phyloP scores from a whole-genome alignment of 2,797 vertebrate species.

The Hippocampus kuda region DNA sequence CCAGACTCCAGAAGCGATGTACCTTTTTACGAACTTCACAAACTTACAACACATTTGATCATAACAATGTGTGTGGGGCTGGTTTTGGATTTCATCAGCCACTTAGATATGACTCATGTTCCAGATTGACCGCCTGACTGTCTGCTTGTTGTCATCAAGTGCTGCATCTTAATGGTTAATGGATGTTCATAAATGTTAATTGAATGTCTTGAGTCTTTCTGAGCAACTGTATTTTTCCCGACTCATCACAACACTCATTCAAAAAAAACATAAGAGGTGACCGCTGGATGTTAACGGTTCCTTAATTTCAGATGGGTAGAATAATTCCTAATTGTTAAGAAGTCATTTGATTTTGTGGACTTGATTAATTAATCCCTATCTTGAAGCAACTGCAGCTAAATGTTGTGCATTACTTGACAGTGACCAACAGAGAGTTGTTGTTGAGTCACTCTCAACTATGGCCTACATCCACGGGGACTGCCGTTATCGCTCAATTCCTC shows the following conservation, averaged over 20 bases:
- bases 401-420: neutral
- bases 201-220: neutral
- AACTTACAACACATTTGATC: neutral
- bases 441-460: neutral
- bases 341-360: neutral
- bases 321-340: neutral
- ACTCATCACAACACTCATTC: neutral
- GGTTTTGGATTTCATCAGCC: neutral
- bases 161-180: neutral
- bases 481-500: neutral
- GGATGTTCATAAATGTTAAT: neutral
- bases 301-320: neutral
- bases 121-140: neutral
- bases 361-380: neutral
- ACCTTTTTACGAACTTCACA: constrained; percentile 22
- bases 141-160: neutral
- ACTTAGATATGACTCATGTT: neutral
- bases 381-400: neutral
- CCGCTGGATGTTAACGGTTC: neutral
- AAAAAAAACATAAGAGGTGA: neutral
- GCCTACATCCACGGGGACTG: neutral
- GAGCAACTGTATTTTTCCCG: neutral
- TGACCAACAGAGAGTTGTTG: neutral
- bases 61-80: neutral
- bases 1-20: constrained; percentile 11